phyloP scores from a whole-genome alignment of 2,888 invertebrate species.

The Lasioglossum lativentre region DNA sequence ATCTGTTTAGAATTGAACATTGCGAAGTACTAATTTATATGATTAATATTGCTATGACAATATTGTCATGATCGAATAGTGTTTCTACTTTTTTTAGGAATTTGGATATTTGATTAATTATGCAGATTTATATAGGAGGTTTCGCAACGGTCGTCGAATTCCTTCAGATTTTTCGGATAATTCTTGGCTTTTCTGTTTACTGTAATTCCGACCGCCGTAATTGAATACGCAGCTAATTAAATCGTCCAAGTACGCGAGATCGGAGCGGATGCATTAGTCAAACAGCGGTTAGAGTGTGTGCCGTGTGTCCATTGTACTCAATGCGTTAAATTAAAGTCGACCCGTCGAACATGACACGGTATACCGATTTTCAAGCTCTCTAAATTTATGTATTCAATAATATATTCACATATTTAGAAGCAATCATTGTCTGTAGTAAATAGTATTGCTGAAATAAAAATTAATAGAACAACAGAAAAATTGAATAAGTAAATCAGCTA shows the following conservation, averaged over 20 bases:
- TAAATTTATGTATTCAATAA: neutral
- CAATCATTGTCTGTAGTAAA: no score
- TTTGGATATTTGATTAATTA: neutral
- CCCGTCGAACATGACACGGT: neutral
- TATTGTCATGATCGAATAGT: no score
- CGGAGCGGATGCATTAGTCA: constrained; percentile 25
- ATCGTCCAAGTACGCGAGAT: constrained; percentile 23
- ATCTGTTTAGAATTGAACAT: no score
- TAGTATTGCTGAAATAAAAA: no score
- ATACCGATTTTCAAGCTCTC: neutral
- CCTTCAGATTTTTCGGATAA: neutral
- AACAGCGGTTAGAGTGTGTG: constrained; percentile 21
- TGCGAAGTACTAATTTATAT: no score
- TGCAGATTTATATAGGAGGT: neutral
- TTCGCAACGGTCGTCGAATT: neutral
- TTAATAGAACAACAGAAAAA: neutral
- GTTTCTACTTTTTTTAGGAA: neutral
- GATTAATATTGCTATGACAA: no score
- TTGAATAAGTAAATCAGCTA: no score
- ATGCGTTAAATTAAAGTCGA: constrained; percentile 19
- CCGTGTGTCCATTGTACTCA: constrained; percentile 20
- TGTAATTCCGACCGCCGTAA: constrained; percentile 5
- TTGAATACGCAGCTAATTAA: constrained; percentile 35
- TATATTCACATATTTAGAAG: neutral
- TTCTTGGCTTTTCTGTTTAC: neutral